Conservation (phyloP, 2,888 invertebrate species). For the Sycophila texana region DNA sequence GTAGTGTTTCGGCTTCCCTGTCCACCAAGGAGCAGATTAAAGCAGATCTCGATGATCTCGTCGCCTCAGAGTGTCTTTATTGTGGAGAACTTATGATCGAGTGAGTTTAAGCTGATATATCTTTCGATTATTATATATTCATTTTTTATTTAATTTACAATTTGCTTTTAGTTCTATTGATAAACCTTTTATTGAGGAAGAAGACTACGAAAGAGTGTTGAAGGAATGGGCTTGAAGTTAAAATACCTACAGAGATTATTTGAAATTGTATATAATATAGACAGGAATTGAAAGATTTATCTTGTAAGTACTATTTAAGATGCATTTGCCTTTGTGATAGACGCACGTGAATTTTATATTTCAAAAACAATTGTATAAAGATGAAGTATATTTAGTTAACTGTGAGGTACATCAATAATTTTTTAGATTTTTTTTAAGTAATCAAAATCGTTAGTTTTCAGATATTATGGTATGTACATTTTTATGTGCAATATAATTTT, state of each 20-base stretch:
- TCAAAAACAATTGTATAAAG: constrained; percentile 40
- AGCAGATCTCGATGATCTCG: constrained; percentile 90
- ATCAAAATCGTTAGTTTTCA: constrained; percentile 2
- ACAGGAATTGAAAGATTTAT: constrained; percentile 23
- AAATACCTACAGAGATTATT: background rate
- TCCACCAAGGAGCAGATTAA: constrained; percentile 83
- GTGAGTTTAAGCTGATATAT: constrained; percentile 69
- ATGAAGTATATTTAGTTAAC: constrained; percentile 26
- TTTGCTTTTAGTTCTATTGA: constrained; percentile 84
- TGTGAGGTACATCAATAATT: background rate
- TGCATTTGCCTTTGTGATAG: constrained; percentile 46
- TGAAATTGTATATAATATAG: constrained; percentile 46
- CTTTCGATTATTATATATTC: too few species aligned
- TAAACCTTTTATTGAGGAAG: constrained; percentile 89
- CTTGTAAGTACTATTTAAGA: constrained; percentile 14
- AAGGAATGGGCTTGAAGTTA: constrained; percentile 87
- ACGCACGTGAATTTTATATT: constrained; percentile 24
- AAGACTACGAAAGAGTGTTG: constrained; percentile 88
- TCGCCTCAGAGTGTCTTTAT: constrained; percentile 94
- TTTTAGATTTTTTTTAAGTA: background rate
- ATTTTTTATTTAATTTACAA: background rate
- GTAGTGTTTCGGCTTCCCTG: constrained; percentile 77
- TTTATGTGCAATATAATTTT: constrained; percentile 19
- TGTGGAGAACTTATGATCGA: constrained; percentile 95
- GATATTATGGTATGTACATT: background rate